Percentiles rank a stretch among this genome's conserved stretches.
phyloP scores from a whole-genome alignment of 2,888 invertebrate genomes.

The Eristalis pertinax region DNA sequence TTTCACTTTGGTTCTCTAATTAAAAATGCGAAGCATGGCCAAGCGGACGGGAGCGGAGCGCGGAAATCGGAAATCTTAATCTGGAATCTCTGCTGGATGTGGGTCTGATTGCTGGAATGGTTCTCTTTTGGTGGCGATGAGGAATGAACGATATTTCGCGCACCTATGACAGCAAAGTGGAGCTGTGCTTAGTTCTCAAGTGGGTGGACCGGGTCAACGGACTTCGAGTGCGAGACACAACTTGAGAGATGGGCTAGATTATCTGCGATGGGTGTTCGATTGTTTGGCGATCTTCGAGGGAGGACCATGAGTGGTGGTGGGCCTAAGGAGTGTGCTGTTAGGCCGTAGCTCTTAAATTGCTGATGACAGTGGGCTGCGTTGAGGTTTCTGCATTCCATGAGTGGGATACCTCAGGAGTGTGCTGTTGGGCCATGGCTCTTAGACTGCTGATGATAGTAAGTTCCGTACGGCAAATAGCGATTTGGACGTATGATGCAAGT shows the following conservation, averaged over 20 bases:
- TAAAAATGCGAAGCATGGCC: slow-evolving; percentile 31
- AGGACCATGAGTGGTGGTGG: no score
- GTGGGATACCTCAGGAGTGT: neutral
- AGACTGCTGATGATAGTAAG: no score
- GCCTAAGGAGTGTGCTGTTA: no score
- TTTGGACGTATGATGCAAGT: no score
- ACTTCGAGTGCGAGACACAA: neutral
- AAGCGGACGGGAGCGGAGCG: neutral
- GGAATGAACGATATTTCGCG: neutral
- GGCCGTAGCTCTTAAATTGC: neutral
- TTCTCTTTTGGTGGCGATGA: neutral
- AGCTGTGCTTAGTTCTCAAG: neutral
- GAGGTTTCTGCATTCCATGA: no score
- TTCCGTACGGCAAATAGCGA: no score
- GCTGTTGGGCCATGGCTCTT: neutral
- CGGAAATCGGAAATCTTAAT: neutral
- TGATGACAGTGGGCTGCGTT: no score
- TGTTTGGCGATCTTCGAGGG: no score
- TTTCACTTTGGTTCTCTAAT: slow-evolving; percentile 47
- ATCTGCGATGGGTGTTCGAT: neutral
- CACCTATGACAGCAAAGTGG: neutral
- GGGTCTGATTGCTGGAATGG: neutral
- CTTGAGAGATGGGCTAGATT: neutral
- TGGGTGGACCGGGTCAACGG: neutral
- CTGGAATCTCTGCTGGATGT: neutral